phyloP scores from a whole-genome alignment of 2,113 vertebrate species.

The Morone chrysops region DNA sequence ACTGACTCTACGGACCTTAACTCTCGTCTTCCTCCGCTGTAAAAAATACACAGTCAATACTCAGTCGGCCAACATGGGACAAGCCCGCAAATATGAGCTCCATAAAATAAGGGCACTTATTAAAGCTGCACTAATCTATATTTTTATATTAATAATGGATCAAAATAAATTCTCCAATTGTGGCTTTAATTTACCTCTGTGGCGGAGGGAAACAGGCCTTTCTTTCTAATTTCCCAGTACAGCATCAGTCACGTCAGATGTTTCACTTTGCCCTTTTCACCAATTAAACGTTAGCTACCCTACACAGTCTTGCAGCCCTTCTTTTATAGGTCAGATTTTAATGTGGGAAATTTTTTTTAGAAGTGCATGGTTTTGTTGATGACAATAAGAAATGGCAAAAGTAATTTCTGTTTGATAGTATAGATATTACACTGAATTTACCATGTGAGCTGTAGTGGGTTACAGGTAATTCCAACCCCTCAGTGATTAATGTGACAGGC shows the following conservation, averaged over 20 bases:
- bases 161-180: not conserved
- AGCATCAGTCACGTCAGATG: not conserved
- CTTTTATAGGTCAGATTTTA: no score
- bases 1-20: not conserved
- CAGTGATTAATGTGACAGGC: not conserved
- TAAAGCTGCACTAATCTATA: constrained; percentile 12
- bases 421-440: not conserved
- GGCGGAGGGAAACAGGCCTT: not conserved
- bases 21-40: not conserved
- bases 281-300: no score
- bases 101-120: not conserved
- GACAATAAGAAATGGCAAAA: not conserved
- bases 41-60: not conserved
- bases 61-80: not conserved
- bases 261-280: no score
- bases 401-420: not conserved
- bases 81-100: not conserved
- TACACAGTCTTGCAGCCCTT: no score
- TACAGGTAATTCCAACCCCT: not conserved
- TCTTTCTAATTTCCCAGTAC: not conserved
- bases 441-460: not conserved
- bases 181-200: not conserved
- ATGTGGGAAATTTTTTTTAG: no score
- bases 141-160: constrained; percentile 13
- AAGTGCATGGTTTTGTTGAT: no score